Conservation (phyloP, 37 sponge, comb jelly and placozoan species). For the Chondrilla cf. caribensis region DNA sequence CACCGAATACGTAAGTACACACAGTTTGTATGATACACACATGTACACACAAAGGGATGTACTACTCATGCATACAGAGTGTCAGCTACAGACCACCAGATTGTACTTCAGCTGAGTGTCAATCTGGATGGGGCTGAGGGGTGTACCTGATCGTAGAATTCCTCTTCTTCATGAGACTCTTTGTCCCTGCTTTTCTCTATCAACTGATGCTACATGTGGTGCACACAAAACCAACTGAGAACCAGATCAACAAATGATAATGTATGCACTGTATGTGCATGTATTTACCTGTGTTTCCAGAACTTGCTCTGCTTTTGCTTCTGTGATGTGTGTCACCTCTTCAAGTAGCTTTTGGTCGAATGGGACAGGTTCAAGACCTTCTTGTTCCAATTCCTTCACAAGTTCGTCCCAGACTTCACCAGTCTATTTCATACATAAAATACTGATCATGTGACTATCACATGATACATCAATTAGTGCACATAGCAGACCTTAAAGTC, state of each 20-base stretch:
- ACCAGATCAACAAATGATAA: neutral
- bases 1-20: neutral
- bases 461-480: neutral
- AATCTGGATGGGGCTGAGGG: neutral
- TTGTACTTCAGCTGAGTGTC: neutral
- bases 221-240: no score
- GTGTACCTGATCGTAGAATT: slow-evolving; percentile 69
- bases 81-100: no score
- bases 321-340: slow-evolving; percentile 77
- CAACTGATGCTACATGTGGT: slow-evolving; percentile 47
- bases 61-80: neutral
- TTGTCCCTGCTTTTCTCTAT: slow-evolving; percentile 49
- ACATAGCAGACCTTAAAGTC: slow-evolving; percentile 80
- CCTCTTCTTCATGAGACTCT: slow-evolving; percentile 65
- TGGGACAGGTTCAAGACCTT: slow-evolving; percentile 82
- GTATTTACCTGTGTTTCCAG: slow-evolving; percentile 69
- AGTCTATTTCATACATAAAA: slow-evolving; percentile 28
- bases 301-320: slow-evolving; percentile 82
- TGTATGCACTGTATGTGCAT: neutral
- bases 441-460: neutral
- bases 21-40: neutral
- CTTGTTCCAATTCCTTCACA: slow-evolving; percentile 78
- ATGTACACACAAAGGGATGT: neutral
- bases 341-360: slow-evolving; percentile 87
- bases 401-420: slow-evolving; percentile 97